These are phyloP conservation scores for Nycticebus coucang DNA, from an alignment of 2,113 vertebrate species.

Conservation along the genomic window DNA sequence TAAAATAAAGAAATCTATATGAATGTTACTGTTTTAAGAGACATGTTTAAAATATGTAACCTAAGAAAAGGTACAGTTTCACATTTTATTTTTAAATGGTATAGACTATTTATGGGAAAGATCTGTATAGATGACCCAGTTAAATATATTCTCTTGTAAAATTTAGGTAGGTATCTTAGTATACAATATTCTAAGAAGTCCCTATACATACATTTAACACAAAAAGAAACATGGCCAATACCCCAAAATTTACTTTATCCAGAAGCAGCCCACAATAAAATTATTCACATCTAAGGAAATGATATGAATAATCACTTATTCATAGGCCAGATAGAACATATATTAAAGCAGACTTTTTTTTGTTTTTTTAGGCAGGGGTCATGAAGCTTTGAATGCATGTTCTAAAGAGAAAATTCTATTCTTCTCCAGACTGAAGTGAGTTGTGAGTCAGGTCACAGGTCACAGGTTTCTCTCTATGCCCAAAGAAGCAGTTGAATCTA, in stretches of 20 bases:
- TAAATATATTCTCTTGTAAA: constrained; percentile 5
- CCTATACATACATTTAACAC: neutral
- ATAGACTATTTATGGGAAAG: neutral
- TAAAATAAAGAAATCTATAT: constrained; percentile 18
- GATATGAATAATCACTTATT: neutral
- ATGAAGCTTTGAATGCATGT: neutral
- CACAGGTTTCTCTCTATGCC: neutral
- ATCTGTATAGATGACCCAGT: neutral
- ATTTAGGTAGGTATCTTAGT: neutral
- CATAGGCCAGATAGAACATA: neutral
- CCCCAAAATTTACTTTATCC: neutral
- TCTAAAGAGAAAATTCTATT: constrained; percentile 13
- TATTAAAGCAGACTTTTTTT: constrained; percentile 30
- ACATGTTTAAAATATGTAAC: neutral
- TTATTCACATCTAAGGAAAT: neutral
- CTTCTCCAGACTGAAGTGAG: neutral
- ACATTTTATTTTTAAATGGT: constrained; percentile 2
- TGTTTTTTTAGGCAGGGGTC: neutral
- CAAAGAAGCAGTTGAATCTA: neutral
- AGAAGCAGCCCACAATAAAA: neutral
- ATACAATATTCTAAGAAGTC: neutral
- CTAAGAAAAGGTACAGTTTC: neutral
- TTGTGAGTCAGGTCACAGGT: neutral
- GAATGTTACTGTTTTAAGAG: neutral
- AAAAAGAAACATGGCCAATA: constrained; percentile 11